These are phyloP conservation scores for Malthinus flaveolus DNA, from an alignment of 2,888 invertebrate species.

Conservation along the genomic window DNA sequence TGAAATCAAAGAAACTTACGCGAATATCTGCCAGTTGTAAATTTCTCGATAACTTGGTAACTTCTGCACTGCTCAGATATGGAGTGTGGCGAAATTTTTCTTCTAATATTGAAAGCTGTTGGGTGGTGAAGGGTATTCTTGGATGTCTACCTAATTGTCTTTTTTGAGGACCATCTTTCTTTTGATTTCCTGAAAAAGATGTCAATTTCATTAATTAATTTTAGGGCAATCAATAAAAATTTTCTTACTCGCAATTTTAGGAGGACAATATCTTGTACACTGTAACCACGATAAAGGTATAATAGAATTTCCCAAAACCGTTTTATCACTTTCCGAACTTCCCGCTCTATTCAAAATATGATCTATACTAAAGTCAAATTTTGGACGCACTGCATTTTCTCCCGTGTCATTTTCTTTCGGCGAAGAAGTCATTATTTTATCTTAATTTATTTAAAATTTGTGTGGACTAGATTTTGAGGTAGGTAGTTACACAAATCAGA, in stretches of 20 bases:
- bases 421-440: constrained; percentile 30
- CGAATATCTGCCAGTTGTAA: constrained; percentile 70
- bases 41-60: constrained; percentile 64
- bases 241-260: constrained; percentile 68
- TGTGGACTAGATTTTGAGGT: not conserved
- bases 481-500: constrained; percentile 8
- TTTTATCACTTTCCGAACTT: constrained; percentile 28
- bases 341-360: constrained; percentile 62
- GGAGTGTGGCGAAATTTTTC: constrained; percentile 68
- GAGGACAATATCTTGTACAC: constrained; percentile 74
- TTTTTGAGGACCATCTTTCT: constrained; percentile 54
- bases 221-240: not conserved
- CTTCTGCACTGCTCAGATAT: constrained; percentile 71
- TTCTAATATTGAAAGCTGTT: constrained; percentile 70
- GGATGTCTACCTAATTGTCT: constrained; percentile 68
- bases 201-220: not conserved
- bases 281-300: constrained; percentile 62
- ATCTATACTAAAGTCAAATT: constrained; percentile 63
- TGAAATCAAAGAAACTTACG: constrained; percentile 54
- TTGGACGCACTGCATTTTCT: constrained; percentile 26
- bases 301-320: not conserved
- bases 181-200: constrained; percentile 45
- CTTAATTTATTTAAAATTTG: constrained; percentile 1
- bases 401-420: constrained; percentile 17
- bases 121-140: constrained; percentile 72